Conservation (phyloP, 1,140 invertebrate species). For the Platyura marginata region DNA sequence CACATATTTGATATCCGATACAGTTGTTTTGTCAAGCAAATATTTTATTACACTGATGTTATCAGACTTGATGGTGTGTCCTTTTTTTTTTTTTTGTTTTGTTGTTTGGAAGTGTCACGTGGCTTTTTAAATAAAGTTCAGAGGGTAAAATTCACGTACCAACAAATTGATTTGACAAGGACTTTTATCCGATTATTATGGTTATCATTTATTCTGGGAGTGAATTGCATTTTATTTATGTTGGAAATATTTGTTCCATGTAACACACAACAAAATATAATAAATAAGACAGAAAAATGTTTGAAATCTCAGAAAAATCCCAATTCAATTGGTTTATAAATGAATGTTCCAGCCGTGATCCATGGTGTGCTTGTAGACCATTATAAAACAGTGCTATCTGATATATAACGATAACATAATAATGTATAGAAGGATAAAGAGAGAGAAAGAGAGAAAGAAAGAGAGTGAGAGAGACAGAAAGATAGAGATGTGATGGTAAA, state of each 20-base stretch:
- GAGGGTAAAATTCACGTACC: neutral
- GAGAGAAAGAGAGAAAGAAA: too few relatives aligned
- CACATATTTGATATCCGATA: neutral
- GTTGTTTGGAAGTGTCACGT: neutral
- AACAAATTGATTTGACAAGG: too few relatives aligned
- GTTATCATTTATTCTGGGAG: too few relatives aligned
- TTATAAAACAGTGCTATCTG: neutral
- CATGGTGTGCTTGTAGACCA: neutral
- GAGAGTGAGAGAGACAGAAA: neutral
- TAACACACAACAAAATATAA: too few relatives aligned
- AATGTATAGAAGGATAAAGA: too few relatives aligned
- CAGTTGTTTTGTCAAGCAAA: neutral
- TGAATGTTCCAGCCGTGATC: neutral
- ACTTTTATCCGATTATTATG: too few relatives aligned
- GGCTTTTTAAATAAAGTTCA: neutral
- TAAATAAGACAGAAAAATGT: too few relatives aligned
- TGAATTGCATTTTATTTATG: too few relatives aligned
- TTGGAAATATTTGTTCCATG: neutral
- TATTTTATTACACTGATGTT: too few relatives aligned
- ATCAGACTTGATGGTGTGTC: too few relatives aligned
- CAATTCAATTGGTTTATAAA: neutral
- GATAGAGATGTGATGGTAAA: neutral
- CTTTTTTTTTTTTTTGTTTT: neutral
- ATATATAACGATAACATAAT: too few relatives aligned
- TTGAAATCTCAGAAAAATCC: neutral